Base-by-base conservation (phyloP, 2,888 invertebrate genomes). In the Parnassius glacialis region DNA sequence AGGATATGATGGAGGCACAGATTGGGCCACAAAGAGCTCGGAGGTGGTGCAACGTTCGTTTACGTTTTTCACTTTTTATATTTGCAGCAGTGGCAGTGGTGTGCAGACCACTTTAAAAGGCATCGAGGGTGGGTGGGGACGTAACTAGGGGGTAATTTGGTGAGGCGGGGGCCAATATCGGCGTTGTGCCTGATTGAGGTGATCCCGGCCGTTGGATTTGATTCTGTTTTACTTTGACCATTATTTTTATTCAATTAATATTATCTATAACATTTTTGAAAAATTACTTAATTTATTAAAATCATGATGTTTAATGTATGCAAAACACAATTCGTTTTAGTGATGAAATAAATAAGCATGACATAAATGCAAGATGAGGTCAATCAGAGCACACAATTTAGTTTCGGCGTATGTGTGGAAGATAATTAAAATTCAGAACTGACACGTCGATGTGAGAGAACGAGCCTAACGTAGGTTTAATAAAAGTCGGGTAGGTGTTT, bases 101-200 rank as follows among this genome's bases (percentile, higher is more conserved):
- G 85, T 87, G 80, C 87, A 90, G 90, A 90, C 90, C 92, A 90
- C 92, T 91, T 91, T 90, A 90, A 90, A 88, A 89, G 87, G 90
- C 85, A 85, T 80, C 77, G 80, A 80, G 88, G 87, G 85, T 80
- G 85, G 82, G 78, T 76, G 84, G 84, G 85, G 84, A 72, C 82
- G 87, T 90, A 88, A 89, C 88, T 85, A 89, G 62, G 90, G 87
- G 90, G 91, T 91, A 90, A 90, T 90, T 90, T 90, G 85, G 88
- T 74, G 84, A 87, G 87, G 87, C 80, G 89, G 89, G 84, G 83
- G 85, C 84, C 88, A 85, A 90, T 90, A 90, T 89, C 85, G 86
- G 82, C 88, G 81, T 81, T 83, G 86, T 81, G 85, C 80, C 91
- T 87, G 90, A 89, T 90, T 90, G 90, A 91, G 88, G 89, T 85